Evolutionary conservation across 2,888 invertebrate genomes (phyloP).

Genomic region (Physocephala rufipes): DNA sequence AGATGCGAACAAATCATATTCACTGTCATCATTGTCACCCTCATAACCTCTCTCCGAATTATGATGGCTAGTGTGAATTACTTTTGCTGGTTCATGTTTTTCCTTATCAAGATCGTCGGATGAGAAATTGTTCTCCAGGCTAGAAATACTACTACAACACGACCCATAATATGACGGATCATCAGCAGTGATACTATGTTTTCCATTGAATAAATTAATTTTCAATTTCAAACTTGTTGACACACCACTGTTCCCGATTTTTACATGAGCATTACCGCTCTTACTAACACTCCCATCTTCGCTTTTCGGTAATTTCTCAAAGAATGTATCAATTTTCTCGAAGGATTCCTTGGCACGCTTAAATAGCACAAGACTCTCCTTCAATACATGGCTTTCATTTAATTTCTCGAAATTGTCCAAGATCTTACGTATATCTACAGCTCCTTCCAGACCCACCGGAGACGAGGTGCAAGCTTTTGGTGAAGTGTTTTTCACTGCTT

Average conservation of each 20-base stretch:
- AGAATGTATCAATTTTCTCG: conserved; percentile 46
- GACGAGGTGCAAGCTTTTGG: background rate
- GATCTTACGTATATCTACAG: conserved; percentile 46
- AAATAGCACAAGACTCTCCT: conserved; percentile 50
- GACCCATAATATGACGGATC: conserved; percentile 45
- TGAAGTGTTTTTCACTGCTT: conserved; percentile 40
- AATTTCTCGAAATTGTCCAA: conserved; percentile 51
- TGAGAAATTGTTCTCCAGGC: conserved; percentile 32
- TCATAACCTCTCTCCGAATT: conserved; percentile 51
- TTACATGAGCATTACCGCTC: background rate
- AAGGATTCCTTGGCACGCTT: conserved; percentile 53
- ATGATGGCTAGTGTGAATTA: conserved; percentile 17
- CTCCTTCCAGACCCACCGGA: conserved; percentile 34
- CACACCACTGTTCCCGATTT: background rate
- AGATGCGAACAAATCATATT: conserved; percentile 45
- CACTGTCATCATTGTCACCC: conserved; percentile 54
- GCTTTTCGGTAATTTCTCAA: conserved; percentile 36
- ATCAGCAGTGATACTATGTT: conserved; percentile 39
- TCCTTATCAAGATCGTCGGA: conserved; percentile 7
- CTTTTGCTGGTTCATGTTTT: background rate
- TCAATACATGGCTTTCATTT: conserved; percentile 50
- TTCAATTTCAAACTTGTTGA: conserved; percentile 45
- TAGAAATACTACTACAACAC: conserved; percentile 49
- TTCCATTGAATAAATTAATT: conserved; percentile 51
- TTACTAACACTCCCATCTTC: background rate